phyloP scores from a whole-genome alignment of 1,140 invertebrate genomes.

The Drosophila bipectinata region DNA sequence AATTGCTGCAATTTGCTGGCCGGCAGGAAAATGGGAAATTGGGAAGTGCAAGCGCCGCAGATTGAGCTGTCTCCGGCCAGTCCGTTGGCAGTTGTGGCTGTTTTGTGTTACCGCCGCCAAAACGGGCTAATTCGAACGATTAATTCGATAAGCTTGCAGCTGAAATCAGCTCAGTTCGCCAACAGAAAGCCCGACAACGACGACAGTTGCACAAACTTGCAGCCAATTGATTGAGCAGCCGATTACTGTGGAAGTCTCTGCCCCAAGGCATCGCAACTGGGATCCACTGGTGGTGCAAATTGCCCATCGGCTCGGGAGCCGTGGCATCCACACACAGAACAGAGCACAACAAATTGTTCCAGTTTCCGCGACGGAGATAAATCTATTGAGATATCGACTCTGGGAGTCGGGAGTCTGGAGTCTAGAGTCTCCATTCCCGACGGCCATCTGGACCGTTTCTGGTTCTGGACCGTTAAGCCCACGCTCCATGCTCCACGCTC shows the following conservation, averaged over 20 bases:
- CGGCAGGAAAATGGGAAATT: constrained; percentile 1
- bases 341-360: constrained; percentile 53
- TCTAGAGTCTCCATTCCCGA: not conserved
- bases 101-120: constrained; percentile 8
- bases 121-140: constrained; percentile 74
- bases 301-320: constrained; percentile 13
- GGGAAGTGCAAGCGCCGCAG: constrained; percentile 30
- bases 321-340: too few relatives aligned
- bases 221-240: constrained; percentile 74
- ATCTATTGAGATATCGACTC: constrained; percentile 64
- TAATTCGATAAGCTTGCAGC: constrained; percentile 78
- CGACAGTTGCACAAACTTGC: constrained; percentile 68
- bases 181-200: constrained; percentile 42
- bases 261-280: constrained; percentile 9
- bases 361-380: constrained; percentile 56
- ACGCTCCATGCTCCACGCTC: constrained; percentile 49
- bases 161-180: constrained; percentile 39
- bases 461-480: constrained; percentile 53
- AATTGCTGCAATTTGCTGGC: constrained; percentile 69
- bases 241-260: constrained; percentile 63
- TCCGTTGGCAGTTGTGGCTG: not conserved
- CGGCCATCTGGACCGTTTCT: constrained; percentile 11
- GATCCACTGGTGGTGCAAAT: constrained; percentile 53
- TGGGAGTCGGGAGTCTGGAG: not conserved
- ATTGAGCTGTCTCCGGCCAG: constrained; percentile 63